Conservation (phyloP, 2,113 vertebrate genomes). For the Oreotrochilus melanogaster region DNA sequence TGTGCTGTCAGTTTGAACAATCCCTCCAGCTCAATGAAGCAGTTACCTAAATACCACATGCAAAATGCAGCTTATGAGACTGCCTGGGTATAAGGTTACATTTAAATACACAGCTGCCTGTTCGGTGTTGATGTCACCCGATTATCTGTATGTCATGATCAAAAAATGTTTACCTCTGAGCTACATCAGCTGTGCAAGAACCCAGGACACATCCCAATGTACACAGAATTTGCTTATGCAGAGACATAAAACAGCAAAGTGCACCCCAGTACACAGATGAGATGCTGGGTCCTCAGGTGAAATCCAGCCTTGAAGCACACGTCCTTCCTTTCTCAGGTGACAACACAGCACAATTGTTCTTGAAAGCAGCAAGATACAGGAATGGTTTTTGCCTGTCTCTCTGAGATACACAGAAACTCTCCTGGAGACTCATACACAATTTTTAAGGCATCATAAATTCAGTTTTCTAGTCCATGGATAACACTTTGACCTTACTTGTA, state of each 20-base stretch:
- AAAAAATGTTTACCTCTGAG: background rate
- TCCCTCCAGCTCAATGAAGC: background rate
- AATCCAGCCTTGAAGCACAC: background rate
- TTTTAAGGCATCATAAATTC: background rate
- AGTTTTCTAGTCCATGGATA: background rate
- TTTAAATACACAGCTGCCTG: slow-evolving; percentile 27
- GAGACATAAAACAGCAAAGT: background rate
- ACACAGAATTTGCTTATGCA: fast-evolving
- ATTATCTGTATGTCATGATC: background rate
- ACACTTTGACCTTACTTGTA: background rate
- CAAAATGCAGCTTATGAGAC: background rate
- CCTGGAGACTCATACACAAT: background rate
- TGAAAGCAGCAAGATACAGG: background rate
- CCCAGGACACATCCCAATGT: background rate
- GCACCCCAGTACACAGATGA: background rate
- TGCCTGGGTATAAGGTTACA: slow-evolving; percentile 4
- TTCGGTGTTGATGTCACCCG: background rate
- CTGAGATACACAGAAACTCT: background rate
- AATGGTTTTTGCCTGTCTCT: background rate
- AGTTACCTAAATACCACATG: background rate
- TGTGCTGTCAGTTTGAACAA: background rate
- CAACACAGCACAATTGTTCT: background rate
- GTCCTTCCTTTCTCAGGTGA: background rate
- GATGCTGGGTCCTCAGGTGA: background rate
- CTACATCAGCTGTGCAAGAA: background rate